Percentiles rank a stretch among this genome's conserved stretches.
These are phyloP conservation scores for Papilio demoleus DNA, from an alignment of 2,888 invertebrate genomes.

Conservation along the genomic window DNA sequence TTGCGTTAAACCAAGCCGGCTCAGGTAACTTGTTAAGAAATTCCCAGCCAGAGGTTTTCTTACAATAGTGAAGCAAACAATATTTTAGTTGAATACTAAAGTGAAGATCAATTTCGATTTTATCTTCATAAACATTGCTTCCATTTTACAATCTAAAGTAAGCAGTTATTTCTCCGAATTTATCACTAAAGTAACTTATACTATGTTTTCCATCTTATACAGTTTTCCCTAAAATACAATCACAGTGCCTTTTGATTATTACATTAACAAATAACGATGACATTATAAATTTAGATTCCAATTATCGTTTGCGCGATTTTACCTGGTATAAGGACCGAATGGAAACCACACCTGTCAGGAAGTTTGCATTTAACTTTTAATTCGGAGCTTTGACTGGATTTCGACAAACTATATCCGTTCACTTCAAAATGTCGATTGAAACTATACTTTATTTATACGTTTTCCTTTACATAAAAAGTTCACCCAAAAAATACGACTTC, in stretches of 20 bases:
- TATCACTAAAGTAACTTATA: no score
- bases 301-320: not conserved
- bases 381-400: constrained; percentile 11
- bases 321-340: not conserved
- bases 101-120: constrained; percentile 23
- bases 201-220: no score
- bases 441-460: not conserved
- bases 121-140: constrained; percentile 11
- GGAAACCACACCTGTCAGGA: constrained; percentile 18
- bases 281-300: constrained; percentile 5
- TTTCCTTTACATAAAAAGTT: not conserved
- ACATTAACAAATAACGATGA: no score
- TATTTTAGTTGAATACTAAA: constrained; percentile 34
- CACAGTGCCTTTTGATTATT: no score
- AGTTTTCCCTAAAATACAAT: no score
- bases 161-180: no score
- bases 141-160: not conserved
- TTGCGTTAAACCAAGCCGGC: constrained; percentile 35
- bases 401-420: constrained; percentile 7
- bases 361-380: constrained; percentile 19
- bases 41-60: constrained; percentile 36
- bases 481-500: not conserved
- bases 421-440: not conserved
- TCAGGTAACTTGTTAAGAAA: constrained; percentile 39
- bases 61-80: constrained; percentile 31